Evolutionary conservation across 2,797 vertebrate species (phyloP), one percentile per base, ranked within the genome.

Genomic region (Simalia tracyae): DNA sequence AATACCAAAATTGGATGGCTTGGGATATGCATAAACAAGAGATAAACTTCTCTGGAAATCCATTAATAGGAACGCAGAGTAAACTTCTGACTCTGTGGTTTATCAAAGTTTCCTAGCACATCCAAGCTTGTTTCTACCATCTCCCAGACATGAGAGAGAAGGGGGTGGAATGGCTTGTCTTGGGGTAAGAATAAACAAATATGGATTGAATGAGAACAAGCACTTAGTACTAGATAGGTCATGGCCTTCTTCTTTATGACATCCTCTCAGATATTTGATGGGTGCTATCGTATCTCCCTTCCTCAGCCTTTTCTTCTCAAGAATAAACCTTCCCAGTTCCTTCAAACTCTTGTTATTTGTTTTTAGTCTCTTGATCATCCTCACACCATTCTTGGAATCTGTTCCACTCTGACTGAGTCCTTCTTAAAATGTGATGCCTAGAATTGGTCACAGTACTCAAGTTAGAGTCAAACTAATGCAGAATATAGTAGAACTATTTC

Each of bases 101-200:
- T 93, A 93, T 89, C 93, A 93, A 96, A 94, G 94, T 95, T 95
- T 95, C 92, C 92, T 89, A 87, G 93, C 96, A 96, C 89, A 92
- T 64, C 88, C 88, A 54, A n/a, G 60, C 94, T 31, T 90, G 42
- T 93, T 92, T 91, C 0, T 28, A 54, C 93, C 50, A 87, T 90
- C 57, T 54, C 6, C 57, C 36, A 76, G 87, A 88, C 19, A 24
- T 22, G 50, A 76, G 64, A 66, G 28, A 57, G n/a, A 64, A 50
- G 15, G 50, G 8, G 15, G 19, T 22, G 84, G 3, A 81, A 81
- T 24, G 90, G 89, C 72, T 92, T 31, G 5, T 59, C 61, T 46
- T 89, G 89, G 50, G 61, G 90, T 54, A 22, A 36, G 91, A 57
- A 24, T 84, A 90, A 89, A 60, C 91, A 90, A 94, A 92, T 96